Evolutionary conservation across 2,797 vertebrate genomes (phyloP).

Genomic region (Trematomus bernacchii): DNA sequence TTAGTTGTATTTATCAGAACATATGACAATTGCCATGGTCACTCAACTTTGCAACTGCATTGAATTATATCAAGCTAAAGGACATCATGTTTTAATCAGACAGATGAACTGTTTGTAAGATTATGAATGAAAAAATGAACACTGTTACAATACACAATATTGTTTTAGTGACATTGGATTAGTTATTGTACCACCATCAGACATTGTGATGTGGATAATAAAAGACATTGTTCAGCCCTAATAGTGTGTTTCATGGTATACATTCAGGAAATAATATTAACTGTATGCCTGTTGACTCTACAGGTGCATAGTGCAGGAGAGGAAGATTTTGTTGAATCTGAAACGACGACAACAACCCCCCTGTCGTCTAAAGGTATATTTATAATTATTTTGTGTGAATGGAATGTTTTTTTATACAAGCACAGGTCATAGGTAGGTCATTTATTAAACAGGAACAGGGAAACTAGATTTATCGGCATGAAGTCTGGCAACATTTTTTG

Average conservation of each 20-base stretch:
- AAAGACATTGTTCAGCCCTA: background rate
- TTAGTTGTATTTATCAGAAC: background rate
- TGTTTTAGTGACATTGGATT: background rate
- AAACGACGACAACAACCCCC: conserved; percentile 45
- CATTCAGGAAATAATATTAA: background rate
- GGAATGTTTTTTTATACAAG: background rate
- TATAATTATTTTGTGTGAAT: background rate
- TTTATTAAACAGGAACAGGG: background rate
- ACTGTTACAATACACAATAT: background rate
- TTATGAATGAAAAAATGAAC: background rate
- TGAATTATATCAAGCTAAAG: background rate
- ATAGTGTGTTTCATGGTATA: background rate
- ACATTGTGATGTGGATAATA: background rate
- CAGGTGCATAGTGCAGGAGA: conserved; percentile 85
- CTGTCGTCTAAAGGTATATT: conserved; percentile 73
- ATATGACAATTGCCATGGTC: background rate
- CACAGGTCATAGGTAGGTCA: background rate
- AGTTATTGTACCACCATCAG: background rate
- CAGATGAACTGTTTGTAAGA: background rate
- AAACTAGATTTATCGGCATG: background rate
- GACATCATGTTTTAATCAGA: background rate
- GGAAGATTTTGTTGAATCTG: conserved; percentile 75
- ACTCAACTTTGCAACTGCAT: background rate
- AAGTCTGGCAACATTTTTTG: background rate
- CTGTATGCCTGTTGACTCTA: conserved; percentile 18